phyloP scores from a whole-genome alignment of 1,140 invertebrate species.

The Steinernema khuongi region DNA sequence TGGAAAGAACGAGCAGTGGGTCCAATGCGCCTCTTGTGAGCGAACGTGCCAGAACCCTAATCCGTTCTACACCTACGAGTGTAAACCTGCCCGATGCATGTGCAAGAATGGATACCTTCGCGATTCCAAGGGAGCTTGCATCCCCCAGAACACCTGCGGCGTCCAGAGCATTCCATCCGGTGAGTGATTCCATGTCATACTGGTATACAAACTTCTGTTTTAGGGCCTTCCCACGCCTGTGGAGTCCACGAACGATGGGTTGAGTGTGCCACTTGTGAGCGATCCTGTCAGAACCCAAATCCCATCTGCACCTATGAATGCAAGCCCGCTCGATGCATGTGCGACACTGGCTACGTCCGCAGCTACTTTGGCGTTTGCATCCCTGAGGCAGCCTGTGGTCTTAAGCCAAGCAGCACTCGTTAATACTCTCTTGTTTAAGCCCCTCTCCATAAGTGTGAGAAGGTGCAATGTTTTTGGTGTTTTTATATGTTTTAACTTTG shows the following conservation, averaged over 20 bases:
- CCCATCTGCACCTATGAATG: no score
- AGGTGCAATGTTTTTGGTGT: no score
- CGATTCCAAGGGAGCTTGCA: neutral
- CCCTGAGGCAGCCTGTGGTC: no score
- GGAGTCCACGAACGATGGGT: neutral
- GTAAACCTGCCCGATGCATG: neutral
- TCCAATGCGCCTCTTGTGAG: neutral
- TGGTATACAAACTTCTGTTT: neutral
- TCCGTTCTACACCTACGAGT: constrained; percentile 7
- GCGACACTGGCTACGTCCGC: no score
- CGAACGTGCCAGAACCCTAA: neutral
- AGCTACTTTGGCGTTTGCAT: no score
- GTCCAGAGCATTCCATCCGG: neutral
- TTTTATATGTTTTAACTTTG: no score
- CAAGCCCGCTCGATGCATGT: no score
- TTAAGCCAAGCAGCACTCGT: neutral
- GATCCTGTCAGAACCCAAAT: no score
- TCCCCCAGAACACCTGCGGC: neutral
- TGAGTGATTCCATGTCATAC: neutral
- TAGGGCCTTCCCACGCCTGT: neutral
- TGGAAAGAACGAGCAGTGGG: neutral
- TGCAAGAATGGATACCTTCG: neutral
- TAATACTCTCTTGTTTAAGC: neutral
- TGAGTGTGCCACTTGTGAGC: no score
- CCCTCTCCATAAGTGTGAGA: neutral